These are phyloP conservation scores for Cataglyphis albicans DNA, from an alignment of 2,888 invertebrate genomes.

Conservation along the genomic window DNA sequence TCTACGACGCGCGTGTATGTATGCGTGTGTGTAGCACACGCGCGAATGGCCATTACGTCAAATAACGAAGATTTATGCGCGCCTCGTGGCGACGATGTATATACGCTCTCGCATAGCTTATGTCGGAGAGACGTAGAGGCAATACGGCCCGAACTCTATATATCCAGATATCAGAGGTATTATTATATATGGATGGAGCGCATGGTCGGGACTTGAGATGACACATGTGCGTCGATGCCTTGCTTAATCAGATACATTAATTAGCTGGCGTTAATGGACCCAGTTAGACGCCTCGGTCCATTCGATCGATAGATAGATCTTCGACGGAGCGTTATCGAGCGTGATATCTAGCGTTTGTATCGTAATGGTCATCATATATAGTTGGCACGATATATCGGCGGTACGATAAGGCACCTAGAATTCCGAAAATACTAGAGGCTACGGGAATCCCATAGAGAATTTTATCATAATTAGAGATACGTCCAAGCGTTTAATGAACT, in stretches of 20 bases:
- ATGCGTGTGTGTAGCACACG: not conserved
- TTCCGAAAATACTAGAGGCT: not conserved
- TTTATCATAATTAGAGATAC: constrained; percentile 22
- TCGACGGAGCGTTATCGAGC: constrained; percentile 32
- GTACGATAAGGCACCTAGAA: not conserved
- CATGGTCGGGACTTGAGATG: constrained; percentile 66
- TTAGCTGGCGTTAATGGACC: constrained; percentile 68
- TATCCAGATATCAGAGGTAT: constrained; percentile 47
- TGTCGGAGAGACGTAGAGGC: constrained; percentile 5
- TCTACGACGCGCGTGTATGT: constrained; percentile 34
- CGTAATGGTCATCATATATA: not conserved
- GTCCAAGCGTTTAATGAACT: constrained; percentile 9
- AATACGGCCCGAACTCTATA: constrained; percentile 15
- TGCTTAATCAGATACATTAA: constrained; percentile 71
- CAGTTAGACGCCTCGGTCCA: constrained; percentile 32
- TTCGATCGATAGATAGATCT: constrained; percentile 35
- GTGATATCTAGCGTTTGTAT: constrained; percentile 17
- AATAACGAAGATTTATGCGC: constrained; percentile 49
- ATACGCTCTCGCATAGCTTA: constrained; percentile 21
- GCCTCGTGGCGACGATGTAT: constrained; percentile 48
- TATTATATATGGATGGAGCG: constrained; percentile 62
- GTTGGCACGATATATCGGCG: not conserved
- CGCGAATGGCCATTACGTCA: constrained; percentile 46
- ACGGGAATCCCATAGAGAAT: constrained; percentile 1
- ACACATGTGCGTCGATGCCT: constrained; percentile 70